phyloP scores from a whole-genome alignment of 1,140 invertebrate genomes.

The Drosophila quadrilineata region DNA sequence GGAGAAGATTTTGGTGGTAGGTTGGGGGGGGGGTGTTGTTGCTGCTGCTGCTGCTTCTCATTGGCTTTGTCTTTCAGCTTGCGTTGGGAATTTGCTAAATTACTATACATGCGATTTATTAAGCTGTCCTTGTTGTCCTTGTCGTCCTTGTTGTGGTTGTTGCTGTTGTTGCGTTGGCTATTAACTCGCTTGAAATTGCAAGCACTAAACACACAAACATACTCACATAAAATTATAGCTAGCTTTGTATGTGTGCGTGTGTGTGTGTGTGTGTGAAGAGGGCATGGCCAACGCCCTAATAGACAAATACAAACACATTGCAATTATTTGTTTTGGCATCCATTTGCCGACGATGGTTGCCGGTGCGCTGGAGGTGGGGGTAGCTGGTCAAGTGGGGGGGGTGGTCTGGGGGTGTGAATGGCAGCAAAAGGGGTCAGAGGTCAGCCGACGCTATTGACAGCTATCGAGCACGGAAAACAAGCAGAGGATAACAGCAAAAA shows the following conservation, averaged over 20 bases:
- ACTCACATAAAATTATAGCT: no score
- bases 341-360: not conserved
- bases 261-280: no score
- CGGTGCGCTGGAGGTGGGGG: not conserved
- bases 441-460: no score
- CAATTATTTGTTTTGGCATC: conserved; percentile 57
- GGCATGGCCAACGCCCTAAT: conserved; percentile 27
- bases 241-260: no score
- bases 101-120: conserved; percentile 58
- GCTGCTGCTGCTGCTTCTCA: conserved; percentile 21
- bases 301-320: conserved; percentile 59
- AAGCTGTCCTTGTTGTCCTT: conserved; percentile 19
- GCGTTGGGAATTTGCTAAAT: conserved; percentile 56
- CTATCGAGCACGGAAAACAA: no score
- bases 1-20: not conserved
- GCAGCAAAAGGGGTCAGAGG: no score
- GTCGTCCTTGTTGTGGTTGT: conserved; percentile 22
- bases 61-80: conserved; percentile 45
- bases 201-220: conserved; percentile 27
- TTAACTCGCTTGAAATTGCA: conserved; percentile 63
- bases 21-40: no score
- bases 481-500: no score
- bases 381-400: not conserved
- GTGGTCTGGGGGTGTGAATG: not conserved
- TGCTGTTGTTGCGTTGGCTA: conserved; percentile 27